A percentile compares a stretch with the other conserved stretches of the same genome.
phyloP scores from a whole-genome alignment of 2,888 invertebrate genomes.

The Mellilla xanthometata region DNA sequence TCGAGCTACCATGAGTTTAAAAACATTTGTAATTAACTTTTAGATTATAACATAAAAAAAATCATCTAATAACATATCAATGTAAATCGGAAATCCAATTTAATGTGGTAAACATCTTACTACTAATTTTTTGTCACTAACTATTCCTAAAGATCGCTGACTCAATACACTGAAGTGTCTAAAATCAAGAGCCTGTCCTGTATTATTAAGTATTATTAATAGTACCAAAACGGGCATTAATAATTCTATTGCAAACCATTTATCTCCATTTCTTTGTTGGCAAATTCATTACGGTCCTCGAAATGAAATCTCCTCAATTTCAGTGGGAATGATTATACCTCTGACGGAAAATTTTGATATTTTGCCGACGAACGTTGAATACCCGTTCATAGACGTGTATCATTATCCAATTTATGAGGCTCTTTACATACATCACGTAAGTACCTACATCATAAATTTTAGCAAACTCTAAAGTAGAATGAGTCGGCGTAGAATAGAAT shows the following conservation, averaged over 20 bases:
- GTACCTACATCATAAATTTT: constrained; percentile 28
- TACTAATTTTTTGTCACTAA: too few relatives aligned
- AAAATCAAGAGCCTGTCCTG: too few relatives aligned
- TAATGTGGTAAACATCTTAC: too few relatives aligned
- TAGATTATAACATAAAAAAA: too few relatives aligned
- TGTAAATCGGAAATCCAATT: too few relatives aligned
- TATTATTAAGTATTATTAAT: not conserved
- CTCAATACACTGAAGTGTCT: not conserved
- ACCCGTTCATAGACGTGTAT: constrained; percentile 67
- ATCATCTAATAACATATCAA: too few relatives aligned
- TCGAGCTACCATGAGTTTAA: too few relatives aligned
- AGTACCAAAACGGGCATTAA: constrained; percentile 6
- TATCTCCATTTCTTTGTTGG: constrained; percentile 16
- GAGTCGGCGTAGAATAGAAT: too few relatives aligned
- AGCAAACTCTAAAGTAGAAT: too few relatives aligned
- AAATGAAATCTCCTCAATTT: constrained; percentile 24
- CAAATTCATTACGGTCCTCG: constrained; percentile 11
- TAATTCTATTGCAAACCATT: constrained; percentile 10
- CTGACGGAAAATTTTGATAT: constrained; percentile 70
- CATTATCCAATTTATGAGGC: constrained; percentile 59
- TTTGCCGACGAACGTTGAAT: constrained; percentile 76
- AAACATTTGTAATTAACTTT: too few relatives aligned
- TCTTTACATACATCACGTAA: constrained; percentile 70
- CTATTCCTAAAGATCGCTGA: too few relatives aligned
- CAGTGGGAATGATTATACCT: constrained; percentile 75